Percentiles rank a stretch among this genome's conserved stretches.
Conservation (phyloP, 2,113 vertebrate species). For the Crocuta crocuta region DNA sequence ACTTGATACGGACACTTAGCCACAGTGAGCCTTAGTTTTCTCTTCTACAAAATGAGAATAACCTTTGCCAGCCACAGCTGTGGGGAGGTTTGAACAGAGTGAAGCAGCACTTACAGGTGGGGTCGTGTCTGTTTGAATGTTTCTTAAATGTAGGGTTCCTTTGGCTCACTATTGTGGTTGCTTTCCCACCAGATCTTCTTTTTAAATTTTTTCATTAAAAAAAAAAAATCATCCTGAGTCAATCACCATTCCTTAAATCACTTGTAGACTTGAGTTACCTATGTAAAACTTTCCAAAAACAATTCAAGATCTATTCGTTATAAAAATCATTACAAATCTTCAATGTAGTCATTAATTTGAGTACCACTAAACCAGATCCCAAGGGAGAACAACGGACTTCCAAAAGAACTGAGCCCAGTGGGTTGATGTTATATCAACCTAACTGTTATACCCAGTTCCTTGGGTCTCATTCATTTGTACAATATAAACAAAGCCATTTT, state of each 20-base stretch:
- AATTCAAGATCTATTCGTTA: not conserved
- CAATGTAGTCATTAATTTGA: not conserved
- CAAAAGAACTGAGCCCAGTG: not conserved
- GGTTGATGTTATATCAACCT: not conserved
- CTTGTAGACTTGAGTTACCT: not conserved
- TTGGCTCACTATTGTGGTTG: not conserved
- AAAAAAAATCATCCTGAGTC: not conserved
- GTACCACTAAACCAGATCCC: not conserved
- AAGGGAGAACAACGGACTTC: not conserved
- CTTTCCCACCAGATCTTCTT: not conserved
- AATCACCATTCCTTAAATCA: not conserved
- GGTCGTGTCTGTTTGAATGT: not conserved
- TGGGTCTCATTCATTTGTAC: not conserved
- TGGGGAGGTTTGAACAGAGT: not conserved
- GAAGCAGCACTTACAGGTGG: not conserved
- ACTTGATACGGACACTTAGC: not conserved
- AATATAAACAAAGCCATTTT: constrained; percentile 22
- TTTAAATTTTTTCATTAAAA: not conserved
- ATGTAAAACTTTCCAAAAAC: not conserved
- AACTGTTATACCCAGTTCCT: not conserved
- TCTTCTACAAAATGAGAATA: not conserved
- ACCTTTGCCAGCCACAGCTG: not conserved
- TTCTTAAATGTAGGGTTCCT: not conserved
- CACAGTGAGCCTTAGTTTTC: not conserved
- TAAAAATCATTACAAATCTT: constrained; percentile 6